These are phyloP conservation scores for Lineus longissimus DNA, from an alignment of 1,140 invertebrate species.

Conservation along the genomic window DNA sequence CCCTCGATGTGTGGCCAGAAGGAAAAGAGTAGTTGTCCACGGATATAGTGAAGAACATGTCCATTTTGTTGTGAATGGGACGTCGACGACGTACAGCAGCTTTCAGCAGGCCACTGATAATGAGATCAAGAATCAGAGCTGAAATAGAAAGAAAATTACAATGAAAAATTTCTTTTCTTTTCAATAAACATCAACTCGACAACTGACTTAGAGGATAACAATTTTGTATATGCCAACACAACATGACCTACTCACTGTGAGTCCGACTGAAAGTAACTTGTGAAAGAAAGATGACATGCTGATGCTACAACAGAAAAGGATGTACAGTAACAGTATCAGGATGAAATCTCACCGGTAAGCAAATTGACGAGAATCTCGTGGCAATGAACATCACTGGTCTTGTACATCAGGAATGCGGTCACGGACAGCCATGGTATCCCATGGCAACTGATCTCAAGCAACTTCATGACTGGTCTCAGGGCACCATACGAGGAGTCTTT, in stretches of 20 bases:
- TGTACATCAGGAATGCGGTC: conserved; percentile 71
- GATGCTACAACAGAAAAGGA: neutral
- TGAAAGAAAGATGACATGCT: neutral
- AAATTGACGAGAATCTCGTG: conserved; percentile 82
- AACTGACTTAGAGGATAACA: conserved; percentile 4
- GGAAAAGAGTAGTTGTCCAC: conserved; percentile 93
- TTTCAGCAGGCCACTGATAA: conserved; percentile 78
- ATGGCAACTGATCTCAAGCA: conserved; percentile 77
- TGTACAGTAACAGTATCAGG: neutral
- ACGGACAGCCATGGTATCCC: conserved; percentile 78
- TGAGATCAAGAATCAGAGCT: conserved; percentile 82
- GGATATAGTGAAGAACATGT: conserved; percentile 62
- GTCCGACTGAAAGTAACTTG: neutral
- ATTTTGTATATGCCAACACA: conserved; percentile 1
- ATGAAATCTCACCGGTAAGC: conserved; percentile 78
- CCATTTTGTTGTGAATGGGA: conserved; percentile 64
- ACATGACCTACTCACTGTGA: conserved; percentile 5
- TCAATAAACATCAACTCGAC: conserved; percentile 6
- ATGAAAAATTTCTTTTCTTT: neutral
- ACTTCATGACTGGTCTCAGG: conserved; percentile 50
- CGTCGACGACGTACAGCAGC: conserved; percentile 71
- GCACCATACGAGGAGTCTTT: conserved; percentile 28
- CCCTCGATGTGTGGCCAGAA: conserved; percentile 89
- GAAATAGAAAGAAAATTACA: conserved; percentile 51
- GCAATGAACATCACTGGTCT: conserved; percentile 62